These are phyloP conservation scores for Syngnathus acus DNA, from an alignment of 2,797 vertebrate species.

Conservation along the genomic window DNA sequence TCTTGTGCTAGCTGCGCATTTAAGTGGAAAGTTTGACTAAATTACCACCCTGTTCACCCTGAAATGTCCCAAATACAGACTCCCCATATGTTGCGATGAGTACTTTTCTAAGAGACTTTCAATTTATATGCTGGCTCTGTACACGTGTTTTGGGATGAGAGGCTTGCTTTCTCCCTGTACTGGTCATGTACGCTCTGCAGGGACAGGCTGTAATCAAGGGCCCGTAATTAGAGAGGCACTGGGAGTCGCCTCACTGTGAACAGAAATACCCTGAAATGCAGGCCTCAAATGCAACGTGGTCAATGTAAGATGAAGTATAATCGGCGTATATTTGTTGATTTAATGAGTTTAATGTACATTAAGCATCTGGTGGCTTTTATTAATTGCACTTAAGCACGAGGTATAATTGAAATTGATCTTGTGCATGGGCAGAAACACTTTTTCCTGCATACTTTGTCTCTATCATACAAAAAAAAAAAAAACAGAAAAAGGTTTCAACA, in stretches of 20 bases:
- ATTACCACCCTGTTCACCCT: constrained; percentile 5
- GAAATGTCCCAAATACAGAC: constrained; percentile 23
- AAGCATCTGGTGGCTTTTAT: background rate
- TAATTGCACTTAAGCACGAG: no score
- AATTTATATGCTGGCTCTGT: constrained; percentile 42
- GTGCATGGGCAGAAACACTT: background rate
- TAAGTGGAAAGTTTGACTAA: background rate
- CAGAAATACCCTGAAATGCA: constrained; percentile 56
- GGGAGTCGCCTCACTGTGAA: constrained; percentile 50
- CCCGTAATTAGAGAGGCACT: constrained; percentile 71
- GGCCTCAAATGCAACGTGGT: constrained; percentile 14
- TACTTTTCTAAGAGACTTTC: constrained; percentile 15
- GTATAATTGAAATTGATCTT: background rate
- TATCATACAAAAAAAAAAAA: no score
- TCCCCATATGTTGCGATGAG: constrained; percentile 27
- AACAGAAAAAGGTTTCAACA: no score
- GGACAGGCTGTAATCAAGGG: constrained; percentile 56
- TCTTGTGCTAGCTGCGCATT: background rate
- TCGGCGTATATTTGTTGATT: background rate
- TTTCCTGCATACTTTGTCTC: background rate
- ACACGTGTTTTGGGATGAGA: constrained; percentile 57
- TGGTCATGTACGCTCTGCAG: constrained; percentile 43
- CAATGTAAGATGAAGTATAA: background rate
- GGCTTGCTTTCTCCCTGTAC: constrained; percentile 33
- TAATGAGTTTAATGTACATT: background rate